Base-by-base conservation (phyloP, 2,888 invertebrate genomes). In the Diploptera punctata region DNA sequence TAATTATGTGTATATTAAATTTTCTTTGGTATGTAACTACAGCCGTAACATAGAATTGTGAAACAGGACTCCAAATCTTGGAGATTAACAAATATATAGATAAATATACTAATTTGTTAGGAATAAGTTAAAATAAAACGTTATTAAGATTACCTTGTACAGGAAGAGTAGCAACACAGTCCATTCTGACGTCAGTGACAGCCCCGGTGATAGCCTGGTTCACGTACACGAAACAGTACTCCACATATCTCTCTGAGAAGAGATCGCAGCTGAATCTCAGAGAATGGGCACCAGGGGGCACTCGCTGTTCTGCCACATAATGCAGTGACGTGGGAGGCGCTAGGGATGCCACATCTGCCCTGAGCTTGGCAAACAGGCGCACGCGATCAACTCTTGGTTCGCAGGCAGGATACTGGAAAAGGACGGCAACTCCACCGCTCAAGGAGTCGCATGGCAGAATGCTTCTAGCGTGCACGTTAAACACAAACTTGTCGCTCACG, bases 181-280 rank as follows among this genome's bases (percentile, higher is more conserved):
- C 93, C 87, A 92, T 91, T 76, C 93, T 85, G 16, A 94, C 93
- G 80, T 94, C 93, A 2, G 93, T 91, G 73, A 94, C 94, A 0
- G 94, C 94, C 0, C 93, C 93, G 0, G 91, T 93, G 76, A 93
- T 91, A 0, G 94, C 93, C 79, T 94, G 92, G 47, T 93, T 94
- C 38, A 94, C 93, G 82, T 95, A 95, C 71, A 93, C 92, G 84
- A 95, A 95, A 83, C 95, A 95, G 80, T 94, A 95, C 81, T 94
- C 94, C 29, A 94, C 90, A 80, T 90, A 94, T 67, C 91, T 87
- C 82, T 94, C 94, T 67, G 91, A 91, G 84, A 95, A 95, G 60
- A 93, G 85, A 18, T 93, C 91, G 80, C 95, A 95, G 82, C 91
- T 91, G 82, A 95, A 94, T 77, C 86, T 84, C 13, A 93, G 86